Conservation (phyloP, 2,888 invertebrate genomes). For the Myopa tessellatipennis region DNA sequence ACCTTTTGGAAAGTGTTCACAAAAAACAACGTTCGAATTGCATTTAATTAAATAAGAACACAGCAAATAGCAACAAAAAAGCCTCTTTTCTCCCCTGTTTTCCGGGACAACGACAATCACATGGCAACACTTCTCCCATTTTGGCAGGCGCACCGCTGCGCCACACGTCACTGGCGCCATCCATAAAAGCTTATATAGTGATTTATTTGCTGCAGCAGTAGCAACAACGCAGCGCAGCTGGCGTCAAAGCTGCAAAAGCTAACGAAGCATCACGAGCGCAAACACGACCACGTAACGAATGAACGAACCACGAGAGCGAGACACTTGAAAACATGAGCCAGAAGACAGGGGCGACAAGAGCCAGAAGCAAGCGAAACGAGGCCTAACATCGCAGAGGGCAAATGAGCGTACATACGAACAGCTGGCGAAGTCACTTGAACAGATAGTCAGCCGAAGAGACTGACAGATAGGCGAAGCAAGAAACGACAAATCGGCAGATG, state of each 20-base stretch:
- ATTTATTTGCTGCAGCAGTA: slow-evolving; percentile 12
- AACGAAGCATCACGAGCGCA: background rate
- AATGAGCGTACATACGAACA: no score
- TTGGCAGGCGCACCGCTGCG: slow-evolving; percentile 23
- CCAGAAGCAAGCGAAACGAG: no score
- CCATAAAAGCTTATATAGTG: slow-evolving; percentile 24
- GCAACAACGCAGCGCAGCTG: background rate
- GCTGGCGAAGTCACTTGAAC: no score
- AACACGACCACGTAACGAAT: background rate
- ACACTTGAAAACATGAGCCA: background rate
- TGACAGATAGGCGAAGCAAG: background rate
- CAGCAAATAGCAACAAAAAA: background rate
- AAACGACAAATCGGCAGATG: background rate
- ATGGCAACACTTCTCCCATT: slow-evolving; percentile 1
- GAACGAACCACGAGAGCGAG: background rate
- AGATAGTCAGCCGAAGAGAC: no score
- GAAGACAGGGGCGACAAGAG: no score
- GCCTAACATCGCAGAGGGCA: no score
- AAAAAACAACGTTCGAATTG: background rate
- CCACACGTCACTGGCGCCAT: slow-evolving; percentile 37
- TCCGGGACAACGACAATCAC: slow-evolving; percentile 14
- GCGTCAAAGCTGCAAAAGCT: slow-evolving; percentile 1
- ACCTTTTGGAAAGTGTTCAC: background rate
- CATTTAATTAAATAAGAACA: background rate
- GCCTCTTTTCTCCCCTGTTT: background rate